Evolutionary conservation across 2,888 invertebrate genomes (phyloP), one percentile per base, ranked within the genome.

Genomic region (Lymantria monacha): DNA sequence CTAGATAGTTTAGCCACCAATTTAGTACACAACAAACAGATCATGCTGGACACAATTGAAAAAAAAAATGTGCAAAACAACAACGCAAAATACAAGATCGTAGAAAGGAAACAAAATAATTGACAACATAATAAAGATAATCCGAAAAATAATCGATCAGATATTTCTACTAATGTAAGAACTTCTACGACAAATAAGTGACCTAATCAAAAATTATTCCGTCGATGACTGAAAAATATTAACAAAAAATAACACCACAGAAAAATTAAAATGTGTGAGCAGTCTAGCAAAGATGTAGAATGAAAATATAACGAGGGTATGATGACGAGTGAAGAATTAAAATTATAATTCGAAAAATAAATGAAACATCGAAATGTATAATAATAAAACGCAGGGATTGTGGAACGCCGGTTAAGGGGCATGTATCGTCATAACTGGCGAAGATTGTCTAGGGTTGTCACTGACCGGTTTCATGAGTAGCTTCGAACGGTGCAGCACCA

Each of bases 381-480:
- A 73, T 22, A 22, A 73, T 57, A 73, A 71, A 74, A 62, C 53
- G 61, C 63, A 47, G 51, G 57, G 51, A 58, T 76, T 80, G 80
- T 76, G 65, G 57, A 69, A 70, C 72, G 69, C 69, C 75, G 67
- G 66, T 69, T 70, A 62, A 46, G 64, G 70, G 73, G 66, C 64
- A 77, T 78, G 80, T 22, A 22, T 72, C 68, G 62, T 63, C 66
- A 51, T 54, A 54, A 54, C 62, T 66, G 66, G 61, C 58, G 63
- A 61, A 71, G 64, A 63, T 47, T 54, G 49, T 58, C 58, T 70
- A 72, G 76, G 77, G 74, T 70, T 76, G 78, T 74, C 90, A 94
- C 95, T 96, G 96, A 98, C 98, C 98, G 97, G 97, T 93, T 95
- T 95, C 93, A 98, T 95, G 92, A 98, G 96, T 93, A 97, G 96